Percentiles rank a stretch among this genome's conserved stretches.
phyloP scores from a whole-genome alignment of 2,113 vertebrate genomes.

The Machaerirhynchus nigripectus region DNA sequence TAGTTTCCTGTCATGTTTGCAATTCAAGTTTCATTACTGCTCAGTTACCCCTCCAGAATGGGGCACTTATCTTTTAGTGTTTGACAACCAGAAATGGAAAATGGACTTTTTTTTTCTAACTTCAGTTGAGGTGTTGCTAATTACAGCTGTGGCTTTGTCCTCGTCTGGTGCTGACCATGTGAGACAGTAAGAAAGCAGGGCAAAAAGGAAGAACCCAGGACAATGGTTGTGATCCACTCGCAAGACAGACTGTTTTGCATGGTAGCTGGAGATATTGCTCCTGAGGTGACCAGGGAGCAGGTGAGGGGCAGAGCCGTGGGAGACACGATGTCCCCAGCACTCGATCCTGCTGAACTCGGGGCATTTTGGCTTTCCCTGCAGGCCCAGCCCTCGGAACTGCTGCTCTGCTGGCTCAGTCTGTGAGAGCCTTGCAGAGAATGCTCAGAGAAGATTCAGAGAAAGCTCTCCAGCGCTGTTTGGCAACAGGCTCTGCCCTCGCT shows the following conservation, averaged over 20 bases:
- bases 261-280: not conserved
- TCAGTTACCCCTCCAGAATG: not conserved
- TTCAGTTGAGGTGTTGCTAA: not conserved
- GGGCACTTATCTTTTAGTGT: not conserved
- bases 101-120: not conserved
- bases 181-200: not conserved
- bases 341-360: not conserved
- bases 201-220: not conserved
- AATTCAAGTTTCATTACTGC: not conserved
- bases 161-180: not conserved
- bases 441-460: not conserved
- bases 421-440: not conserved
- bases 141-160: not conserved
- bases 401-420: not conserved
- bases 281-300: not conserved
- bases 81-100: not conserved
- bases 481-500: not conserved
- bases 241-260: not conserved
- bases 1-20: not conserved
- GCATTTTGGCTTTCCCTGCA: not conserved
- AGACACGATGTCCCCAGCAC: not conserved
- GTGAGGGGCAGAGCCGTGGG: fast-evolving
- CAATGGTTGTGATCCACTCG: not conserved
- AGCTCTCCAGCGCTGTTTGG: not conserved
- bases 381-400: not conserved